phyloP scores from a whole-genome alignment of 1,140 invertebrate species.

The Conopomorpha cramerella region DNA sequence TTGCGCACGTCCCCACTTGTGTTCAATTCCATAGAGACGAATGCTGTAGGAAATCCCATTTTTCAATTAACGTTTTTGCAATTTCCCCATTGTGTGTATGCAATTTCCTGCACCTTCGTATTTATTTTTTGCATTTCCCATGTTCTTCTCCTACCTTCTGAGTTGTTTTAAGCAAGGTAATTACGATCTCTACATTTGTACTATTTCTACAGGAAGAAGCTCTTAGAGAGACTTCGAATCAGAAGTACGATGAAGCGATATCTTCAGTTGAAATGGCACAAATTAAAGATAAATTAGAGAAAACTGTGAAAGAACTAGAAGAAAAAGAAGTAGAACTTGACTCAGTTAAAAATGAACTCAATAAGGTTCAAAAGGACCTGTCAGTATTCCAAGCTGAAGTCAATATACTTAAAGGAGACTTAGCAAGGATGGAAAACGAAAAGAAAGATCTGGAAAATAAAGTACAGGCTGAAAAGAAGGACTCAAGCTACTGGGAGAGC shows the following conservation, averaged over 20 bases:
- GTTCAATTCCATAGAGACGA: too few relatives aligned
- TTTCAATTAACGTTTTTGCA: not conserved
- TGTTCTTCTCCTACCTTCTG: not conserved
- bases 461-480: conserved; percentile 58
- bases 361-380: conserved; percentile 49
- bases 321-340: conserved; percentile 42
- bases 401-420: conserved; percentile 60
- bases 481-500: conserved; percentile 62
- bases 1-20: too few relatives aligned
- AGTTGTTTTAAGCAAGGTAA: too few relatives aligned
- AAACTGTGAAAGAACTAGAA: conserved; percentile 39
- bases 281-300: conserved; percentile 55
- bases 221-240: conserved; percentile 56
- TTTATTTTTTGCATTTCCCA: not conserved
- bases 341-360: conserved; percentile 27
- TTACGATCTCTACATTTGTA: not conserved
- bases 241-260: conserved; percentile 54
- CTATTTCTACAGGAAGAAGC: conserved; percentile 47
- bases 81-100: too few relatives aligned
- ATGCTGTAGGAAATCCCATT: too few relatives aligned
- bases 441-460: conserved; percentile 63
- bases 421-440: conserved; percentile 68
- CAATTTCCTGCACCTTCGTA: too few relatives aligned
- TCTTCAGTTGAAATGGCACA: conserved; percentile 59
- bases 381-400: conserved; percentile 56